phyloP scores from a whole-genome alignment of 2,113 vertebrate species.

The Epinephelus cyanopodus region DNA sequence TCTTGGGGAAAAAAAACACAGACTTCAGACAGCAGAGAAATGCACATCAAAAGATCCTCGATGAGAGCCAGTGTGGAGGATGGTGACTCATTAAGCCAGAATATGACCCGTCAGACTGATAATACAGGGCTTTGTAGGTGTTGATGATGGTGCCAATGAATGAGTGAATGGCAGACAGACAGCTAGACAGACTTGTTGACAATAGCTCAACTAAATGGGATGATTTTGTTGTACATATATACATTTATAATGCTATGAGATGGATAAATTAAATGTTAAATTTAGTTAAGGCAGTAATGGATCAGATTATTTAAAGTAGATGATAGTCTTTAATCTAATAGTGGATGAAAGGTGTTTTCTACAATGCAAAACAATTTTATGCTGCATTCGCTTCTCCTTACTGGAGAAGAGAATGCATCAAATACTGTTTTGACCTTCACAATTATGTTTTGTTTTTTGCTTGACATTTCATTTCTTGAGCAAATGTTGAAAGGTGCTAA shows the following conservation, averaged over 20 bases:
- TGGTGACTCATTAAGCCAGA: constrained; percentile 70
- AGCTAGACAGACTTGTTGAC: too few relatives aligned
- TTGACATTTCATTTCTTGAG: constrained; percentile 45
- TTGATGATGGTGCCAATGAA: constrained; percentile 12
- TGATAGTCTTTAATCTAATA: too few relatives aligned
- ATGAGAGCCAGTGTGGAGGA: constrained; percentile 47
- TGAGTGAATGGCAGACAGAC: too few relatives aligned
- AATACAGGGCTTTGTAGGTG: constrained; percentile 26
- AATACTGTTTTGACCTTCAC: constrained; percentile 6
- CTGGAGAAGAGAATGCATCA: too few relatives aligned
- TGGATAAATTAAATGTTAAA: constrained; percentile 38
- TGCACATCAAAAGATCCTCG: constrained; percentile 46
- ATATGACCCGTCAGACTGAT: constrained; percentile 65
- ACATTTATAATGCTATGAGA: too few relatives aligned
- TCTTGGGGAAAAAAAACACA: neutral
- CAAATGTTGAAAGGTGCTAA: constrained; percentile 28
- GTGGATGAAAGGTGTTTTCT: too few relatives aligned
- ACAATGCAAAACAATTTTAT: too few relatives aligned
- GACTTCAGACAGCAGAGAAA: constrained; percentile 49
- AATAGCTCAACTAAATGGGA: too few relatives aligned
- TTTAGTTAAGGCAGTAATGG: too few relatives aligned
- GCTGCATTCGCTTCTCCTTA: too few relatives aligned
- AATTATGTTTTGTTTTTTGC: constrained; percentile 6
- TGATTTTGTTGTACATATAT: too few relatives aligned
- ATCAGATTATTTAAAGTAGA: too few relatives aligned